Evolutionary conservation across 1,140 invertebrate species (phyloP).

Genomic region (Drosophila triauraria): DNA sequence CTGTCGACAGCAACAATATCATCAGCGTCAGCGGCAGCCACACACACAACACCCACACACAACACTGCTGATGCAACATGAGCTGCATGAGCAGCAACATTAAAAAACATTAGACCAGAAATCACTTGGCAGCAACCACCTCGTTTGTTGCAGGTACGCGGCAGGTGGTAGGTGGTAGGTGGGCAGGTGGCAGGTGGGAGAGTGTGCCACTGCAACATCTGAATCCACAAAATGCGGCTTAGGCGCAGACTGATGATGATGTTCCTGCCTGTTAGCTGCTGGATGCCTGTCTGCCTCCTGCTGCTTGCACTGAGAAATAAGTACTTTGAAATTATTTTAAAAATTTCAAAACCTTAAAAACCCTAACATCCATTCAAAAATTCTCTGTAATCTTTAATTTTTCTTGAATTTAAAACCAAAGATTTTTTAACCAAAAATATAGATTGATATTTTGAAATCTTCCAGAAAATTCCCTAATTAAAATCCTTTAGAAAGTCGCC

Average conservation of each 20-base stretch:
- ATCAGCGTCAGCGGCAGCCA: conserved; percentile 64
- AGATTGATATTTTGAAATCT: too few relatives aligned
- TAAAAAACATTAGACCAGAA: conserved; percentile 83
- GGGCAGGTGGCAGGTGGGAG: background rate
- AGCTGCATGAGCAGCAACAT: conserved; percentile 80
- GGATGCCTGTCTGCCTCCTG: conserved; percentile 27
- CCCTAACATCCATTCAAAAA: too few relatives aligned
- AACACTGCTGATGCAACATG: conserved; percentile 60
- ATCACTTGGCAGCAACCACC: conserved; percentile 79
- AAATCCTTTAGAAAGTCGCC: background rate
- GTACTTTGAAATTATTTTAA: background rate
- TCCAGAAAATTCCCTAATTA: background rate
- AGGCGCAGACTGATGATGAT: conserved; percentile 76
- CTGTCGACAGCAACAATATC: conserved; percentile 83
- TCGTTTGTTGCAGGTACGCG: conserved; percentile 68
- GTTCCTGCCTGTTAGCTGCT: conserved; percentile 42
- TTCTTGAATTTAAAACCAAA: too few relatives aligned
- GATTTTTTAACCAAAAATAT: too few relatives aligned
- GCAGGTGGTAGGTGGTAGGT: conserved; percentile 5
- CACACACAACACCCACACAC: background rate
- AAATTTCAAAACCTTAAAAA: too few relatives aligned
- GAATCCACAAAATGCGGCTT: conserved; percentile 83
- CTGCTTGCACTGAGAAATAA: conserved; percentile 12
- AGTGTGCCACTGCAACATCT: conserved; percentile 52
- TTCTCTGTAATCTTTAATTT: too few relatives aligned